phyloP scores from a whole-genome alignment of 2,113 vertebrate genomes.

The Callocephalon fimbriatum region DNA sequence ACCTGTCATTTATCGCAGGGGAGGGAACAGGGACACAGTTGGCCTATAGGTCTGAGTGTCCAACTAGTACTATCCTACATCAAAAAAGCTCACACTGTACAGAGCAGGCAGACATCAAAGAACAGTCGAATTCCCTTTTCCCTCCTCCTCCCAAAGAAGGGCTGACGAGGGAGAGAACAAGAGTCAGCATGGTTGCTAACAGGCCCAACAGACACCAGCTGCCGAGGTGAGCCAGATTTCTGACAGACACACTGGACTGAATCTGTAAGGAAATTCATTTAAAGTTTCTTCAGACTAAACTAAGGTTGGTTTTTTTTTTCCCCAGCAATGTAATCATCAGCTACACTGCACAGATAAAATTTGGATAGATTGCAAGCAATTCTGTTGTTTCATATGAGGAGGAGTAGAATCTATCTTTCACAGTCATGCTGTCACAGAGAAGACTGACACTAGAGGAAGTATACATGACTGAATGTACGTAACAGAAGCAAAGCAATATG shows the following conservation, averaged over 20 bases:
- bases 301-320: background rate
- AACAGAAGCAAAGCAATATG: background rate
- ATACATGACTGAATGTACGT: background rate
- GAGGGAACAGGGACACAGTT: background rate
- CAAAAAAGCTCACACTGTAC: background rate
- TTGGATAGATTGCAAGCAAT: background rate
- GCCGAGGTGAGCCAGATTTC: background rate
- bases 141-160: background rate
- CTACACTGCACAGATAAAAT: background rate
- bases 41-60: background rate
- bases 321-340: background rate
- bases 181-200: background rate
- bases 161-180: background rate
- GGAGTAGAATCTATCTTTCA: background rate
- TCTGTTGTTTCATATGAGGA: background rate
- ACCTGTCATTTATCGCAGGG: constrained; percentile 37
- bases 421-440: background rate
- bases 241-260: background rate
- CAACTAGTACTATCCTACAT: background rate
- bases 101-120: background rate
- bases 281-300: background rate
- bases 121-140: background rate
- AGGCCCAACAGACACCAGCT: background rate
- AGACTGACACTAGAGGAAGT: constrained; percentile 28
- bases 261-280: background rate